These are phyloP conservation scores for Helarctos malayanus DNA, from an alignment of 2,797 vertebrate species.

Conservation along the genomic window DNA sequence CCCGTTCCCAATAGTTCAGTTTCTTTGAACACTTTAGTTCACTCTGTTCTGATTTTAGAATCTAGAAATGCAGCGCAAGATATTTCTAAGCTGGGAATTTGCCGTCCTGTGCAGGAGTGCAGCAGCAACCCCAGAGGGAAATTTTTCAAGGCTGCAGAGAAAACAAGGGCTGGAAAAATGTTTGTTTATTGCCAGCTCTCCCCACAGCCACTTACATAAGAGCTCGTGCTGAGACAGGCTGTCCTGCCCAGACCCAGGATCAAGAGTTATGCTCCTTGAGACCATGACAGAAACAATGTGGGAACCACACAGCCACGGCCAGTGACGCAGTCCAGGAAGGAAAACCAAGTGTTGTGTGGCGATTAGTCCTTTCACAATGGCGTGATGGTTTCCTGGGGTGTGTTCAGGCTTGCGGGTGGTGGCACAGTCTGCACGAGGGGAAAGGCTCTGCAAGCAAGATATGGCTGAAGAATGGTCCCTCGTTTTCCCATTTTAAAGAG, in stretches of 20 bases:
- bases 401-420: not conserved
- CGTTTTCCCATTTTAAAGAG: conserved; percentile 42
- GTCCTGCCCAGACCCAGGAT: conserved; percentile 22
- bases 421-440: not conserved
- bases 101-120: not conserved
- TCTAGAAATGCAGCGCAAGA: conserved; percentile 36
- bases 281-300: conserved; percentile 70
- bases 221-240: conserved; percentile 72
- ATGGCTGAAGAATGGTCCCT: conserved; percentile 16
- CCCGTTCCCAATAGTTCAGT: not conserved
- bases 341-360: conserved; percentile 68
- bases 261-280: conserved; percentile 56
- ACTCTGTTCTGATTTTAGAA: conserved; percentile 61
- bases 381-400: not conserved
- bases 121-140: conserved; percentile 47
- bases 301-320: conserved; percentile 58
- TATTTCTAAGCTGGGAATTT: conserved; percentile 59
- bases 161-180: conserved; percentile 68
- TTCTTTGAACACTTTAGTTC: not conserved
- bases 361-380: conserved; percentile 66
- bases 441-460: conserved; percentile 61
- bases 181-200: conserved; percentile 68
- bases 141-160: conserved; percentile 57
- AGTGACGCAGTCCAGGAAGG: conserved; percentile 76
- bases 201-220: conserved; percentile 77